Conservation (phyloP, 2,113 vertebrate genomes). For the Pollimyrus isidori region DNA sequence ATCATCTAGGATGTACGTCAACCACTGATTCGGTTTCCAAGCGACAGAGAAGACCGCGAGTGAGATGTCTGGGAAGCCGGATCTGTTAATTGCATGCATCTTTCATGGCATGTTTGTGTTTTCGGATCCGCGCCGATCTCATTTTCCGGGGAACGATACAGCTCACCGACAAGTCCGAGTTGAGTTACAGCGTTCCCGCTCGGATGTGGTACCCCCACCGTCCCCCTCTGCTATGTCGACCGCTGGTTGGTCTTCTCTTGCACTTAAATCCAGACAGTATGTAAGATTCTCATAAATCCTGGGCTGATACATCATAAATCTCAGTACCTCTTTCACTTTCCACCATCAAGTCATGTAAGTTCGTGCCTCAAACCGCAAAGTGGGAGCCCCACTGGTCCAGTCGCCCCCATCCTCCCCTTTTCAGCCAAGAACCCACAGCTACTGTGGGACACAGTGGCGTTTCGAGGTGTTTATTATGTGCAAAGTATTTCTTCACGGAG, state of each 20-base stretch:
- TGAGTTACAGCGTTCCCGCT: background rate
- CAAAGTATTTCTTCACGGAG: background rate
- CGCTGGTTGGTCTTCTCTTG: background rate
- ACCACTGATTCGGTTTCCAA: slow-evolving; percentile 51
- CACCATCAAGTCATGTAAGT: background rate
- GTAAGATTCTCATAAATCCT: background rate
- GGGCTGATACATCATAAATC: background rate
- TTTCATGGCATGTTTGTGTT: slow-evolving; percentile 47
- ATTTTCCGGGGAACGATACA: slow-evolving; percentile 5
- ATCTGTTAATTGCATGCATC: slow-evolving; percentile 61
- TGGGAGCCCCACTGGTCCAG: background rate
- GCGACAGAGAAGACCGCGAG: slow-evolving; percentile 55
- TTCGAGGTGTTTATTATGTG: background rate
- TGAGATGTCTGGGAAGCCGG: slow-evolving; percentile 39
- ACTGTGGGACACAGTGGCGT: background rate
- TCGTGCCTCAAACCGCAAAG: background rate
- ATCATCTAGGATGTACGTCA: slow-evolving; percentile 30
- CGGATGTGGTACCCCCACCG: background rate
- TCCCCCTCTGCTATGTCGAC: background rate
- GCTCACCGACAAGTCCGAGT: background rate
- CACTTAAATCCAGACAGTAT: background rate
- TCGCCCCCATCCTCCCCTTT: background rate
- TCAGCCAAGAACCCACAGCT: background rate
- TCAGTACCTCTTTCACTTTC: background rate
- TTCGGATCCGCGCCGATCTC: background rate